Evolutionary conservation across 1,140 invertebrate species (phyloP).

Genomic region (Nephotettix cincticeps): DNA sequence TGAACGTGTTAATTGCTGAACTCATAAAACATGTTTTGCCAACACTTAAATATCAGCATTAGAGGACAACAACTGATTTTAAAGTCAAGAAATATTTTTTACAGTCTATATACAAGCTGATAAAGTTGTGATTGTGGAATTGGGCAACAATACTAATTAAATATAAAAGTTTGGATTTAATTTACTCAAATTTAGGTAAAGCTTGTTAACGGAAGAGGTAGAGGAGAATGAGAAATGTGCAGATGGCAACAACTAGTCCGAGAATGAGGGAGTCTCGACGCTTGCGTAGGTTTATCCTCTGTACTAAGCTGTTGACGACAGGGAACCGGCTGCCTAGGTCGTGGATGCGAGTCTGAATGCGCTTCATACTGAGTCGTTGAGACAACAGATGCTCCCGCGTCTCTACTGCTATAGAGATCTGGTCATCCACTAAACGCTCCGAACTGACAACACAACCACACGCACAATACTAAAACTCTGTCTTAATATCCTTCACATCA

Average conservation of each 20-base stretch:
- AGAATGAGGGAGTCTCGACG: slow-evolving; percentile 89
- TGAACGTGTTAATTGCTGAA: too few species aligned
- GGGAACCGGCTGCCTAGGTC: slow-evolving; percentile 90
- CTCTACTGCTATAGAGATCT: slow-evolving; percentile 95
- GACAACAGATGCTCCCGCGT: slow-evolving; percentile 88
- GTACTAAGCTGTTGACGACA: slow-evolving; percentile 84
- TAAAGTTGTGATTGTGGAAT: too few species aligned
- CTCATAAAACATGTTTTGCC: too few species aligned
- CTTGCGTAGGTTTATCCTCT: slow-evolving; percentile 91
- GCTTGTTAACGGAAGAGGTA: slow-evolving; percentile 64
- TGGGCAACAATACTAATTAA: too few species aligned
- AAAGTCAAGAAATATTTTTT: too few species aligned
- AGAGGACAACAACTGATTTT: too few species aligned
- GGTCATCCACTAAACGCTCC: slow-evolving; percentile 90
- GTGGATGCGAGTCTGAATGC: slow-evolving; percentile 89
- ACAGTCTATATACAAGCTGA: too few species aligned
- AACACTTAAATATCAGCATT: too few species aligned
- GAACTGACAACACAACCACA: slow-evolving; percentile 70
- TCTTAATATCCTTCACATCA: too few species aligned
- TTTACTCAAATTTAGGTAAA: too few species aligned
- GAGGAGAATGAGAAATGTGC: slow-evolving; percentile 82
- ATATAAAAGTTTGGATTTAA: too few species aligned
- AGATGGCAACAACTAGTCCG: slow-evolving; percentile 77
- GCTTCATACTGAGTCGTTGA: slow-evolving; percentile 85
- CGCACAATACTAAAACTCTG: too few species aligned